Conservation (phyloP, 2,888 invertebrate genomes). For the Fragum whitleyi region DNA sequence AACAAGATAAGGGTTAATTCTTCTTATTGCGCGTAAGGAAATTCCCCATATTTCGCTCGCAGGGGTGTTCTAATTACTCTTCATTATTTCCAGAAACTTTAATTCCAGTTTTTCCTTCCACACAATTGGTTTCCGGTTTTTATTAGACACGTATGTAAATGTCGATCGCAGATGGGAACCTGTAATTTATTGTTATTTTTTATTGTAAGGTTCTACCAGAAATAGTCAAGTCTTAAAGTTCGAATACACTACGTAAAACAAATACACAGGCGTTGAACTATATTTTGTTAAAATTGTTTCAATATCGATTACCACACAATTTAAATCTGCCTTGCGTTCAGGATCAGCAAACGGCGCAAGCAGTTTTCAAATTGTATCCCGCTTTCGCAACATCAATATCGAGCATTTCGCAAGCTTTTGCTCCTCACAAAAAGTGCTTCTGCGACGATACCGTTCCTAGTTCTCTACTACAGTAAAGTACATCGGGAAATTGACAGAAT, state of each 20-base stretch:
- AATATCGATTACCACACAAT: too few species aligned
- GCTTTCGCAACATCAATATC: too few species aligned
- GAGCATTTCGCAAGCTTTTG: too few species aligned
- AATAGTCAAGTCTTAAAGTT: not conserved
- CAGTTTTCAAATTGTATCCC: too few species aligned
- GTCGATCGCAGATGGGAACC: slow-evolving; percentile 1
- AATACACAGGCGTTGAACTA: too few species aligned
- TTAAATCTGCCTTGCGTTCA: too few species aligned
- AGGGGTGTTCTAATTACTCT: slow-evolving; percentile 1
- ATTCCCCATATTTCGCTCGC: not conserved
- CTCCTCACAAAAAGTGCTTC: too few species aligned
- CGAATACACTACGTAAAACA: not conserved
- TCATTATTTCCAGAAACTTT: slow-evolving; percentile 1
- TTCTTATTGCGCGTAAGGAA: not conserved
- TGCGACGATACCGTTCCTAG: too few species aligned
- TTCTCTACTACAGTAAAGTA: too few species aligned
- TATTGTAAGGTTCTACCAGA: not conserved
- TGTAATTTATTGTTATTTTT: not conserved
- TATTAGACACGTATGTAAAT: not conserved
- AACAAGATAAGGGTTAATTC: not conserved
- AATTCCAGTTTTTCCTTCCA: not conserved
- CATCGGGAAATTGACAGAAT: too few species aligned
- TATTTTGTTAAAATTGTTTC: too few species aligned
- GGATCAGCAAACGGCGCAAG: too few species aligned
- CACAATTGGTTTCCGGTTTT: not conserved